phyloP scores from a whole-genome alignment of 1,140 invertebrate genomes.

The Akabosia matsudoensis region DNA sequence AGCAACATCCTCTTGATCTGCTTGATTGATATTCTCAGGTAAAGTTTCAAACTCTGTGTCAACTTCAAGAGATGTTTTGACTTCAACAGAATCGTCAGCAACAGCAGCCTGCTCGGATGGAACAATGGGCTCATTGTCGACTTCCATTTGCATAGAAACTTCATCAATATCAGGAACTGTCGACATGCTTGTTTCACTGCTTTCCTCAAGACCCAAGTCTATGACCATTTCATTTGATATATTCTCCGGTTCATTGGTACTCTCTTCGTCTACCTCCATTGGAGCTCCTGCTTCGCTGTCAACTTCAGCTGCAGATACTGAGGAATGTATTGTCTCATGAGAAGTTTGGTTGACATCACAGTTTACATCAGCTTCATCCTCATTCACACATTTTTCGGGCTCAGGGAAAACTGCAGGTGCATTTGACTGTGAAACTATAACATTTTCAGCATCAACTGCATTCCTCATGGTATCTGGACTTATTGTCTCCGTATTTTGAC shows the following conservation, averaged over 20 bases:
- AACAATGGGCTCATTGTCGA: not conserved
- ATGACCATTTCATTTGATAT: not conserved
- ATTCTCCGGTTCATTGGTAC: too few species aligned
- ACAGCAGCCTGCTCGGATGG: not conserved
- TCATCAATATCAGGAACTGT: constrained; percentile 6
- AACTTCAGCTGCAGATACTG: not conserved
- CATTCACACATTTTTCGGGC: too few species aligned
- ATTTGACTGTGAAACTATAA: too few species aligned
- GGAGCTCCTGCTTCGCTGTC: not conserved
- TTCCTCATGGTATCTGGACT: too few species aligned
- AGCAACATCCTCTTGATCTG: not conserved
- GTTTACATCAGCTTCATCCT: too few species aligned
- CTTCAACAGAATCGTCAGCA: not conserved
- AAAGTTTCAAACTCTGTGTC: not conserved
- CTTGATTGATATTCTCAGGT: not conserved
- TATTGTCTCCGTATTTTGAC: not conserved
- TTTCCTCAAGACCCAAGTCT: not conserved
- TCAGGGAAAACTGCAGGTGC: too few species aligned
- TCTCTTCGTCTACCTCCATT: not conserved
- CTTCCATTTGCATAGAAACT: not conserved
- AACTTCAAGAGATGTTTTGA: not conserved
- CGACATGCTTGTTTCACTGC: not conserved
- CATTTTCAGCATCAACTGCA: not conserved
- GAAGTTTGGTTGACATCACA: too few species aligned
- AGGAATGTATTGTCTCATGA: too few species aligned